Base-by-base conservation (phyloP, 1,140 invertebrate genomes). In the Cherax quadricarinatus region DNA sequence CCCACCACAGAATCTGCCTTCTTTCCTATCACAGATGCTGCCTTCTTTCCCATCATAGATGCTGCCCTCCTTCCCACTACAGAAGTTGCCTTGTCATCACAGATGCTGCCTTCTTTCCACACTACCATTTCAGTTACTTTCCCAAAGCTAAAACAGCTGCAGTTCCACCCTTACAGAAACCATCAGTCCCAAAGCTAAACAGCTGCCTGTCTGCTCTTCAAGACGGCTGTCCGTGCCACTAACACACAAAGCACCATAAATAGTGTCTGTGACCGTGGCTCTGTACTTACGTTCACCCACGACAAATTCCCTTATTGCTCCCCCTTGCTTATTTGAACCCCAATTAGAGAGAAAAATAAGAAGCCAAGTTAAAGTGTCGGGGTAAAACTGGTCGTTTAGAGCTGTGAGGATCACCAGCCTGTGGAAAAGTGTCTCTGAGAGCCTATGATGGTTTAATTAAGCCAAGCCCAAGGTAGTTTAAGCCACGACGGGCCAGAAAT, bases 401-500 rank as follows among this genome's bases (percentile, higher is more conserved):
- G 48, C 24, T 86, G 84, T 86, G 53, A 86, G 62, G 84, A 86
- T 86, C 84, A 41, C 24, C 84, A 73, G 84, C 62, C 84, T 62
- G 62, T 70, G 62, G 62, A 86, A 86, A 86, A 86, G 62, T 86
- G 84, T 70, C 84, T 62, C 84, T 70, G 73, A 86, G 84, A 86
- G 84, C 84, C 84, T 62, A 86, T 86, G 84, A 86, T 86, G 84
- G 84, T 73, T 86, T 86, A 86, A 86, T 86, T 86, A 86, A 86
- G 62, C 84, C 84, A n/a, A 41, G 24, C 84, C 84, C 84, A 21
- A 66, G 84, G 62, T 86, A 86, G 84, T 86, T 86, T 86, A 86
- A 86, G 60, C 84, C 62, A 62, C 62, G 62, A 51, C 81, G 24
- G 21, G 57, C 81, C 53, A n/a, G 51, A 18, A 83, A 83, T 83